Evolutionary conservation across 1,140 invertebrate species (phyloP), one percentile per base, ranked within the genome.

Genomic region (Pseudachorutes palmiensis): DNA sequence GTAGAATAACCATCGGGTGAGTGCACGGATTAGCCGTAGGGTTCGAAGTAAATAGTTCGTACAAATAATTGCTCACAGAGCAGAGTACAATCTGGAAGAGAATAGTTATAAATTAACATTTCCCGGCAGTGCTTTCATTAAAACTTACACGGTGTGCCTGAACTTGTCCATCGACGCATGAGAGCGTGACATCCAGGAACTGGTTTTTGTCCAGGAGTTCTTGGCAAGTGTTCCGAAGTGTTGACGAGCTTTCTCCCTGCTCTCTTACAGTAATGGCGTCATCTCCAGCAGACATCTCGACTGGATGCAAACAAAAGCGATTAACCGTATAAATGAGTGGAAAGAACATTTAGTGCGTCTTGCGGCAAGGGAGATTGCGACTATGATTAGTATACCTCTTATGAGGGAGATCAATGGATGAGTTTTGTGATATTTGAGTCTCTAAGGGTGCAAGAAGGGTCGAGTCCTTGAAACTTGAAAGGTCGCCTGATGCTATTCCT

Each of bases 81-180:
- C 62, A 2, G 19, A 71, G 33, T 2, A 71, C 62, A 1, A 71
- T 24, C 69, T 71, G 41, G 5, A 66, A 62, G n/a, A 24, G 29
- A 64, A 51, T 64, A 48, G 19, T 64, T 55, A 19, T 26, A 59
- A 58, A 24, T 9, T n/a, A 41, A 62, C 3, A 9, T 9, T n/a
- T 36, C 59, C 55, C 28, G 5, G 19, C 49, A 64, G 49, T 9
- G 24, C 29, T 48, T 24, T n/a, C 19, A 14, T 30, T 48, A 5
- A 36, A 32, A 14, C 28, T 68, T 68, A 71, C 69, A 2, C 66
- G 24, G 32, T 71, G 69, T 26, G 66, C 65, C 36, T 71, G 69
- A 29, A 71, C 2, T 55, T 71, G 69, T 2, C 69, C 69, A 64
- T 71, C 69, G 29, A n/a, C 61, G 41, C 69, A 71, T 3, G 57